Base-by-base conservation (phyloP, 2,797 vertebrate genomes). In the Protonibea diacanthus region DNA sequence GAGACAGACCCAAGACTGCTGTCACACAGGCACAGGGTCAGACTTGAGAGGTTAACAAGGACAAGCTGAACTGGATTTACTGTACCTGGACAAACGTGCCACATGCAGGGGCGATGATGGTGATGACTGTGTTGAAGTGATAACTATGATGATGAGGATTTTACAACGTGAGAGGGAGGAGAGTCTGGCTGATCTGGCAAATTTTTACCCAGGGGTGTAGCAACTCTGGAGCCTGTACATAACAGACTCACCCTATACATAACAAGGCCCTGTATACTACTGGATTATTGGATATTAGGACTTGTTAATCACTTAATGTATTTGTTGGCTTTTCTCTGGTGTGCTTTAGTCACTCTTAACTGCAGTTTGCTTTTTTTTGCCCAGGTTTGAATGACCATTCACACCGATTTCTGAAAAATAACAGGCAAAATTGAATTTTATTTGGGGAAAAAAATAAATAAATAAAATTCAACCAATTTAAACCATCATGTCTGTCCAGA, bases 21-120 rank as follows among this genome's bases (percentile, higher is more conserved):
- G 64, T 74, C 79, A 73, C 63, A 59, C 76, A 85, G 52, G 29
- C 20, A 72, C 47, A 38, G 80, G 78, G 71, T 86, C 84, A 79
- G 67, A 38, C 55, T 66, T 21, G 51, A 52, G 52, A 76, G 84
- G 82, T 83, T 77, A 85, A 84, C 62, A 79, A 86, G 81, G 40
- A 77, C 78, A 67, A 69, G 44, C 66, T 82, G 61, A 60, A 40
- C 29, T 66, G 55, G 62, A 82, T 68, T 42, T 59, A 76, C 65
- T 82, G 62, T 74, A 78, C 49, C 49, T 72, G 79, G 59, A 61
- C 47, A 57, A 72, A 71, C 21, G 62, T 45, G 62, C 48, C 51
- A 29, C 81, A 63, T 11, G 33, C 56, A 51, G 38, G 18, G 55
- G 2, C 14, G 60, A 44, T 53, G 33, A 71, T 17, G n/a, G 33